phyloP scores from a whole-genome alignment of 2,888 invertebrate genomes.

The Mesochorus sp. region DNA sequence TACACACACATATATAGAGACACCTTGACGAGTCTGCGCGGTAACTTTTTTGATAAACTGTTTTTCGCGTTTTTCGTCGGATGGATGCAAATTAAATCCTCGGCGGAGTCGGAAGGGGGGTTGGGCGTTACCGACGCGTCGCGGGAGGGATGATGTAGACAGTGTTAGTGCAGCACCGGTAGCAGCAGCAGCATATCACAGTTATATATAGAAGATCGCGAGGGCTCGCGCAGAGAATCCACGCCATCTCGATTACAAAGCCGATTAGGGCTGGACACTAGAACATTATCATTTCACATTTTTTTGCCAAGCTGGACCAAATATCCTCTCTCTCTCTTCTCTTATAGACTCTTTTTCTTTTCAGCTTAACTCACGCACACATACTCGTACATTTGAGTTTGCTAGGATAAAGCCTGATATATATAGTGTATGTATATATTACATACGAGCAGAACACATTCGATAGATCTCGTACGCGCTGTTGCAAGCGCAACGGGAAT shows the following conservation, averaged over 20 bases:
- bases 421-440: not conserved
- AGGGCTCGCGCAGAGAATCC: slow-evolving; percentile 8
- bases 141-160: slow-evolving; percentile 59
- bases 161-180: slow-evolving; percentile 6
- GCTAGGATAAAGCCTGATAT: slow-evolving; percentile 3
- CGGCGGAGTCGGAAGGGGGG: slow-evolving; percentile 59
- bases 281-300: slow-evolving; percentile 79
- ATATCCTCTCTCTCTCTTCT: slow-evolving; percentile 14
- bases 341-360: slow-evolving; percentile 33
- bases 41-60: slow-evolving; percentile 80
- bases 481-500: slow-evolving; percentile 43
- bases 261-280: slow-evolving; percentile 78
- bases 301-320: slow-evolving; percentile 63
- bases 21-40: slow-evolving; percentile 68
- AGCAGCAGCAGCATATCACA: not conserved
- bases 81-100: slow-evolving; percentile 80
- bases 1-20: not conserved
- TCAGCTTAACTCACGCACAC: slow-evolving; percentile 52
- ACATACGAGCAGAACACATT: not conserved
- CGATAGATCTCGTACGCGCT: slow-evolving; percentile 46
- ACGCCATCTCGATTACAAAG: slow-evolving; percentile 76
- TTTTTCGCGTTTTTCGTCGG: slow-evolving; percentile 78
- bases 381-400: slow-evolving; percentile 11
- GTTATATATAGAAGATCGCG: not conserved
- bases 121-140: slow-evolving; percentile 45